phyloP scores from a whole-genome alignment of 2,888 invertebrate species.

The Leptopilina myrica region DNA sequence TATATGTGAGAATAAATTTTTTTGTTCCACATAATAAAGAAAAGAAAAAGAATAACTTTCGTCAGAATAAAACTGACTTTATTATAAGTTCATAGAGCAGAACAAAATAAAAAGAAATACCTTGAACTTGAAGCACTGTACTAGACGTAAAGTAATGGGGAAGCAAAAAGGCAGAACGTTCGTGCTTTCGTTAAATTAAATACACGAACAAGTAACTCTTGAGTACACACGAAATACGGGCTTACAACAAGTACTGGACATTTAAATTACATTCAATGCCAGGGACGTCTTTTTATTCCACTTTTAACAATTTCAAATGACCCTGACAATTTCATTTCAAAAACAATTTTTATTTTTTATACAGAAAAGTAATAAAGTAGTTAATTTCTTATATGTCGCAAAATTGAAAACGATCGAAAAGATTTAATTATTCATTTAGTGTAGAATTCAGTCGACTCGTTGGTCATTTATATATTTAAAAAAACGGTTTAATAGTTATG shows the following conservation, averaged over 20 bases:
- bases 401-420: too few species aligned
- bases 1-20: too few species aligned
- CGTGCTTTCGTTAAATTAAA: slow-evolving; percentile 71
- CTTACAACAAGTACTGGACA: not conserved
- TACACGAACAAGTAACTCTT: slow-evolving; percentile 61
- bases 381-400: too few species aligned
- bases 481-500: too few species aligned
- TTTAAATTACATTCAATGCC: not conserved
- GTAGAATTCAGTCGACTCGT: too few species aligned
- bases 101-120: not conserved
- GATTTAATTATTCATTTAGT: too few species aligned
- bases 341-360: too few species aligned
- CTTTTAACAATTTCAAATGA: too few species aligned
- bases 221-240: not conserved
- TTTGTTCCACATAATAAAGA: not conserved
- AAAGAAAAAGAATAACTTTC: not conserved
- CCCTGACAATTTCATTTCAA: too few species aligned
- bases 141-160: not conserved
- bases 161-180: slow-evolving; percentile 66
- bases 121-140: not conserved
- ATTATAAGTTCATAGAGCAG: slow-evolving; percentile 15
- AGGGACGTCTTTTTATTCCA: not conserved
- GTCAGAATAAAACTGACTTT: not conserved
- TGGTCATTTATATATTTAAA: too few species aligned
- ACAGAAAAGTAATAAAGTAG: too few species aligned